Percentiles rank a stretch among this genome's conserved stretches.
phyloP scores from a whole-genome alignment of 2,888 invertebrate genomes.

The Temnothorax ravouxi region DNA sequence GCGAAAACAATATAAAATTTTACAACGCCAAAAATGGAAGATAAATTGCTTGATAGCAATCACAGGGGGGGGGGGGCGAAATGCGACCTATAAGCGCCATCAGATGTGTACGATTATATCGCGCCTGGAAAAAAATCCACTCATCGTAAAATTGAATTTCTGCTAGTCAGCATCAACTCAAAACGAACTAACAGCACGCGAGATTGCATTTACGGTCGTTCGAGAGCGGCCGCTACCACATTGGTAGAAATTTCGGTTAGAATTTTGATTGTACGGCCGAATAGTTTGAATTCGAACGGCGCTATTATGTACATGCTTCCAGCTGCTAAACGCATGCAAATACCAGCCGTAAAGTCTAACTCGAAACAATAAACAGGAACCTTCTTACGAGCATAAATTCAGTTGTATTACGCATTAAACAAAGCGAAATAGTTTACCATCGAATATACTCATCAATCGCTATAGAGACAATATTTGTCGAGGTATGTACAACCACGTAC shows the following conservation, averaged over 20 bases:
- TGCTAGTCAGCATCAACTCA: constrained; percentile 62
- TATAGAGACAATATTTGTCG: constrained; percentile 5
- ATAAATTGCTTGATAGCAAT: constrained; percentile 29
- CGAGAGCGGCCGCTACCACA: constrained; percentile 31
- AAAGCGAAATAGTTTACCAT: constrained; percentile 69
- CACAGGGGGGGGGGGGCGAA: constrained; percentile 2
- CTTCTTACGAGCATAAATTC: constrained; percentile 70
- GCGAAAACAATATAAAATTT: constrained; percentile 9
- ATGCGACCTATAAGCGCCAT: constrained; percentile 22
- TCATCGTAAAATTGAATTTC: constrained; percentile 61
- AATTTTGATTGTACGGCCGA: constrained; percentile 71
- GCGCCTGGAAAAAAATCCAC: constrained; percentile 4
- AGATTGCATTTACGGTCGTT: constrained; percentile 67
- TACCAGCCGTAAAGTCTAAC: constrained; percentile 66
- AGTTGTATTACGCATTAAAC: constrained; percentile 47
- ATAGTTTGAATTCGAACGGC: constrained; percentile 65
- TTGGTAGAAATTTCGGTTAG: constrained; percentile 39
- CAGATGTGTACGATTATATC: constrained; percentile 22
- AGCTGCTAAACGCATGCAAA: constrained; percentile 65
- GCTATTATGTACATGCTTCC: constrained; percentile 56
- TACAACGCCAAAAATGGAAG: constrained; percentile 3
- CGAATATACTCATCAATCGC: constrained; percentile 54
- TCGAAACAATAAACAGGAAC: constrained; percentile 68
- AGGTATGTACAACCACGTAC: too few relatives aligned
- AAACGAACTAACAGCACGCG: constrained; percentile 67